phyloP scores from a whole-genome alignment of 2,113 vertebrate genomes.

The Sebastes fasciatus region DNA sequence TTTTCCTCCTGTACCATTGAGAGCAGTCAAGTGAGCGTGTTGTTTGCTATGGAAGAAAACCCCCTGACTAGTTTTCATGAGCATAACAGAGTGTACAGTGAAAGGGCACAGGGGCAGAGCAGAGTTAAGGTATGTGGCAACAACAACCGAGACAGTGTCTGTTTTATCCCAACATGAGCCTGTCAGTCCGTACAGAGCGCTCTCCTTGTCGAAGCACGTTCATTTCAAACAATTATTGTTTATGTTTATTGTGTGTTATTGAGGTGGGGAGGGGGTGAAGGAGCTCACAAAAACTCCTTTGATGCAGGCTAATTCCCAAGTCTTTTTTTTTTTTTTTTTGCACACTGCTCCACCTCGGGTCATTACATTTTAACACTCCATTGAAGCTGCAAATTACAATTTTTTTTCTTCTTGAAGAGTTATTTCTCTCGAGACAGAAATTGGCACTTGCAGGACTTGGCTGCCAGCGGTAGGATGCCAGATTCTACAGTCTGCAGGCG shows the following conservation, averaged over 20 bases:
- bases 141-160: slow-evolving; percentile 13
- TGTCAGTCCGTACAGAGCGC: background rate
- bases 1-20: slow-evolving; percentile 53
- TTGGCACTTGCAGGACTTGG: slow-evolving; percentile 59
- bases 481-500: slow-evolving; percentile 31
- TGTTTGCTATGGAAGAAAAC: slow-evolving; percentile 59
- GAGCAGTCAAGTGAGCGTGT: slow-evolving; percentile 53
- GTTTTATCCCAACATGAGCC: slow-evolving; percentile 15
- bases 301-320: slow-evolving; percentile 60
- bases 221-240: slow-evolving; percentile 26
- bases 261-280: slow-evolving; percentile 18
- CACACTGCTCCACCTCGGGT: slow-evolving; percentile 64
- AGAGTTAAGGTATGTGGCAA: slow-evolving; percentile 7
- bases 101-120: slow-evolving; percentile 28
- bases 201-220: background rate
- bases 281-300: slow-evolving; percentile 39
- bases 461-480: slow-evolving; percentile 46
- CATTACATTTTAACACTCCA: slow-evolving; percentile 80
- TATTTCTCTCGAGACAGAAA: slow-evolving; percentile 70
- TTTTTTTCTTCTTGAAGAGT: slow-evolving; percentile 67
- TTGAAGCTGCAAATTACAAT: slow-evolving; percentile 80
- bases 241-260: slow-evolving; percentile 33
- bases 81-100: slow-evolving; percentile 10
- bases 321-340: background rate
- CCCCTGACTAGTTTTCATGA: slow-evolving; percentile 36